phyloP scores from a whole-genome alignment of 2,797 vertebrate genomes.

The Diplodus puntazzo region DNA sequence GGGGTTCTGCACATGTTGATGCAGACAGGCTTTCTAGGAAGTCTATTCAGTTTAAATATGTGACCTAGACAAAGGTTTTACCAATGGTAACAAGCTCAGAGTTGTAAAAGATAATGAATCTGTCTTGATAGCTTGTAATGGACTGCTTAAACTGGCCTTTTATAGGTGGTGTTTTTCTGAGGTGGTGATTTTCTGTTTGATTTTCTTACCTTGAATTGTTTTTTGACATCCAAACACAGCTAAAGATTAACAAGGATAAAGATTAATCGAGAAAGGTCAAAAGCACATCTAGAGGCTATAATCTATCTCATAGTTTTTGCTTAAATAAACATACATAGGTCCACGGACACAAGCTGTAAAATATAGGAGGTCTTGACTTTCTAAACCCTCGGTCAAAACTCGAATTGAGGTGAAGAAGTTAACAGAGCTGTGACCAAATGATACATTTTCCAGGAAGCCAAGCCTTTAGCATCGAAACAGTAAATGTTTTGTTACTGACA shows the following conservation, averaged over 20 bases:
- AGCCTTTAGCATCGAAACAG: conserved; percentile 69
- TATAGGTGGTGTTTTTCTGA: conserved; percentile 21
- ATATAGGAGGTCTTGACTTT: conserved; percentile 47
- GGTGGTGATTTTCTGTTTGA: conserved; percentile 19
- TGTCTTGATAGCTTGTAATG: conserved; percentile 14
- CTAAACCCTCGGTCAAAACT: conserved; percentile 39
- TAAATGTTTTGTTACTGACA: conserved; percentile 72
- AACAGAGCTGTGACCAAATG: conserved; percentile 61
- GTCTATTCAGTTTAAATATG: conserved; percentile 50
- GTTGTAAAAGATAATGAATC: conserved; percentile 36
- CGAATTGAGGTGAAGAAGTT: conserved; percentile 45
- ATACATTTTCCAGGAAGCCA: conserved; percentile 73
- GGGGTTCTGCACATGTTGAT: conserved; percentile 41
- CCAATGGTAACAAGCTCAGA: conserved; percentile 16
- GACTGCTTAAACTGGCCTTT: conserved; percentile 17
- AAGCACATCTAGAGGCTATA: conserved; percentile 9
- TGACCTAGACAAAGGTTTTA: conserved; percentile 36
- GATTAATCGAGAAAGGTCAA: conserved; percentile 32
- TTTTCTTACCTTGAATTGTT: conserved; percentile 34
- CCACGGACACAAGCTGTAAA: conserved; percentile 29
- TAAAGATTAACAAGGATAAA: conserved; percentile 30
- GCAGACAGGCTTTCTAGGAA: conserved; percentile 65
- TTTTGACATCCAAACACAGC: conserved; percentile 26
- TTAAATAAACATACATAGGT: conserved; percentile 53
- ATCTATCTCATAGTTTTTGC: conserved; percentile 31